Conservation (phyloP, 1,140 invertebrate genomes). For the Sycophila sp. region DNA sequence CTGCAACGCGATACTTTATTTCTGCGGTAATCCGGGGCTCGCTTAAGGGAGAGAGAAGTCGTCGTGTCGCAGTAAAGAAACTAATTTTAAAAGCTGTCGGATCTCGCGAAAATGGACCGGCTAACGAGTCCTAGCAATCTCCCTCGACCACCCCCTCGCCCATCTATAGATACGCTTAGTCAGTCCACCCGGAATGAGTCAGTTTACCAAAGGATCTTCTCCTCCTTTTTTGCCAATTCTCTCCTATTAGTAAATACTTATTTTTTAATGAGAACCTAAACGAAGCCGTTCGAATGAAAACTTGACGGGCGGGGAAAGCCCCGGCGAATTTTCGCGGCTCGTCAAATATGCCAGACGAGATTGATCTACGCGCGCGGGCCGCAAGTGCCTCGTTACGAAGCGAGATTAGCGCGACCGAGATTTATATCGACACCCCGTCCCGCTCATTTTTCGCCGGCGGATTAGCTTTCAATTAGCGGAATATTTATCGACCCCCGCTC, state of each 20-base stretch:
- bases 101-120: conserved; percentile 39
- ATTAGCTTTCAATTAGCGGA: conserved; percentile 63
- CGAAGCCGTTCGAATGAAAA: no score
- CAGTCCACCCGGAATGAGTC: no score
- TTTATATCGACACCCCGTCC: conserved; percentile 53
- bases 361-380: conserved; percentile 10
- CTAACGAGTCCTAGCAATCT: conserved; percentile 39
- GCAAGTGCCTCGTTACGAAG: conserved; percentile 36
- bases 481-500: no score
- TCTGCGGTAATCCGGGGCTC: conserved; percentile 50
- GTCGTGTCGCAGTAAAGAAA: conserved; percentile 39
- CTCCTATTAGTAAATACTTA: no score
- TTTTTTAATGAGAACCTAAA: no score
- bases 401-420: conserved; percentile 39
- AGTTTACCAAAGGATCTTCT: no score
- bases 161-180: background rate
- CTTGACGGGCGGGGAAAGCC: no score
- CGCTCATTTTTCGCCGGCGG: conserved; percentile 53
- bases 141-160: background rate
- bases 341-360: conserved; percentile 6
- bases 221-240: no score
- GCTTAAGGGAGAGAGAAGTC: background rate
- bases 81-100: conserved; percentile 43
- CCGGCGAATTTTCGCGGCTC: background rate
- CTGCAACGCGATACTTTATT: conserved; percentile 58